These are phyloP conservation scores for Dendrolimus kikuchii DNA, from an alignment of 1,140 invertebrate species.

Conservation along the genomic window DNA sequence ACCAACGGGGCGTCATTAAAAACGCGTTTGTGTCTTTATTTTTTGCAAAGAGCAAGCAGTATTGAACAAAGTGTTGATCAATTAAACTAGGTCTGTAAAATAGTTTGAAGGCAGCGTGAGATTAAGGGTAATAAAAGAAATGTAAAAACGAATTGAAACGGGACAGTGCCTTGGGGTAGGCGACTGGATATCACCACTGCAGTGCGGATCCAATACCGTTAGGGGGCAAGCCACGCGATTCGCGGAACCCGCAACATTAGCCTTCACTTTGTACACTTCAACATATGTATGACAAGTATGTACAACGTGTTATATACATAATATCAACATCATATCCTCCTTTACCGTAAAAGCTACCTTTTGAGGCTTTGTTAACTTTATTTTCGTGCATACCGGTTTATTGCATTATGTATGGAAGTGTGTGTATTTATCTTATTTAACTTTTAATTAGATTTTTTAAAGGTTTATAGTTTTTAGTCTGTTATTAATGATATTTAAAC, in stretches of 20 bases:
- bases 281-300: conserved; percentile 7
- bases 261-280: conserved; percentile 13
- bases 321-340: too few species aligned
- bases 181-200: conserved; percentile 1
- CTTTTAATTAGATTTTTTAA: too few species aligned
- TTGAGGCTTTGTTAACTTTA: too few species aligned
- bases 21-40: too few species aligned
- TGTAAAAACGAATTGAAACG: conserved; percentile 24
- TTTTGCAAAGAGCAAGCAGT: too few species aligned
- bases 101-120: conserved; percentile 12
- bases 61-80: not conserved
- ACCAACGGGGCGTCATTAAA: too few species aligned
- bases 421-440: too few species aligned
- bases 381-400: too few species aligned
- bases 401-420: too few species aligned
- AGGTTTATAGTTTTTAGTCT: too few species aligned
- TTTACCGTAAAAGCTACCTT: too few species aligned
- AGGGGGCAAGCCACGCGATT: conserved; percentile 36
- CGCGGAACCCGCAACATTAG: conserved; percentile 30
- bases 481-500: too few species aligned
- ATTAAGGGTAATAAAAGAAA: conserved; percentile 32
- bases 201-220: conserved; percentile 35
- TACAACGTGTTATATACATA: not conserved
- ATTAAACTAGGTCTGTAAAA: conserved; percentile 1
- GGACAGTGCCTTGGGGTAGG: conserved; percentile 10